A percentile compares a stretch with the other conserved stretches of the same genome.
Conservation (phyloP, 2,888 invertebrate species). For the Pseudeuparius sepicola region DNA sequence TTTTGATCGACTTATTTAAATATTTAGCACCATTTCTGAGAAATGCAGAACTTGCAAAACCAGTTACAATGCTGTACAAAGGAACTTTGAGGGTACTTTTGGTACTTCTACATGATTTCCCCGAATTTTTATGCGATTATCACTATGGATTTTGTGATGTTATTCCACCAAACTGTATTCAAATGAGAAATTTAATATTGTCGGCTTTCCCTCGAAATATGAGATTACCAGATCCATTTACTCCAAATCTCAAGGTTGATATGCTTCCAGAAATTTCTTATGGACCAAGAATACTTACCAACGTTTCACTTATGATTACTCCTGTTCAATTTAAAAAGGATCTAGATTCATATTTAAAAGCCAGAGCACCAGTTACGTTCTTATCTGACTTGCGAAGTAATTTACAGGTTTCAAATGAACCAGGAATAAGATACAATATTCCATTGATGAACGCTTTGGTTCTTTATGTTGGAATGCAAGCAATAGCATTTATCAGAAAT, state of each 20-base stretch:
- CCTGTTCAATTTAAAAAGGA: slow-evolving; percentile 88
- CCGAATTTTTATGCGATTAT: slow-evolving; percentile 98
- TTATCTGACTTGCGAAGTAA: slow-evolving; percentile 85
- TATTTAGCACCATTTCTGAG: slow-evolving; percentile 80
- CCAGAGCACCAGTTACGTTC: slow-evolving; percentile 90
- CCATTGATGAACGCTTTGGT: slow-evolving; percentile 95
- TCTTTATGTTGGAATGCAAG: slow-evolving; percentile 94
- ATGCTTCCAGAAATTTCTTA: slow-evolving; percentile 80
- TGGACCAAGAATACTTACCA: slow-evolving; percentile 82
- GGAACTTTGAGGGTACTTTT: slow-evolving; percentile 83
- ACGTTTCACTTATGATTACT: slow-evolving; percentile 79
- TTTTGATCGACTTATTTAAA: slow-evolving; percentile 91
- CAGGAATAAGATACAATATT: slow-evolving; percentile 85
- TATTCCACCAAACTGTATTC: slow-evolving; percentile 98
- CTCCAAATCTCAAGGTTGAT: slow-evolving; percentile 91
- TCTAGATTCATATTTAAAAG: slow-evolving; percentile 91
- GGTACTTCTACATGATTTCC: slow-evolving; percentile 96
- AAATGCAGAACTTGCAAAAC: slow-evolving; percentile 91
- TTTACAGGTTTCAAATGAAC: slow-evolving; percentile 78
- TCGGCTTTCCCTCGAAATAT: slow-evolving; percentile 98
- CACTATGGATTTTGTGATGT: slow-evolving; percentile 99
- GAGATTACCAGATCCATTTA: slow-evolving; percentile 97
- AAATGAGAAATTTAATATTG: slow-evolving; percentile 94
- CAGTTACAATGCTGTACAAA: slow-evolving; percentile 89
- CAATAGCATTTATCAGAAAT: slow-evolving; percentile 81